Base-by-base conservation (phyloP, 2,113 vertebrate genomes). In the Petrocephalus microphthalmus region DNA sequence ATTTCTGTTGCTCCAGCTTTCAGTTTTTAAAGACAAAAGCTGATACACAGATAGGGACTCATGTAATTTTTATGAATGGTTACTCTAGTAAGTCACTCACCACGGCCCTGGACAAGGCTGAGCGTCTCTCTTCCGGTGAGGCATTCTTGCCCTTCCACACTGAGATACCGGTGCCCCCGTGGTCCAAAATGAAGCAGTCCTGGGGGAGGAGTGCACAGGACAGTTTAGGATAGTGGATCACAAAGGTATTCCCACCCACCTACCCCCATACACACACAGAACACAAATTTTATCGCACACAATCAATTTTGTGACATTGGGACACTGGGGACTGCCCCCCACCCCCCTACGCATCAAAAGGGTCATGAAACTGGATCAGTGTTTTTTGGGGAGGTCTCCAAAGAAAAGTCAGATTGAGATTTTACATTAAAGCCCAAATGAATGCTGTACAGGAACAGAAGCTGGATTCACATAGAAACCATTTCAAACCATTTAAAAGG, bases 121-220 rank as follows among this genome's bases (percentile, higher is more conserved):
- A 94, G 60, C 91, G 94, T 29, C 95, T 95, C 92, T 98, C 97
- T 29, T 95, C 94, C 4, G 89, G 89, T 86, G 94, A 96, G 84
- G 97, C 95, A 1, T 93, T 90, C 89, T 96, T 97, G 86, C 97
- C 97, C 93, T 97, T 97, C 97, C 97, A 98, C 88, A 97, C 96
- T 4, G 96, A 96, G 91, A 98, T 95, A 90, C 94, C 95, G 56
- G 93, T 95, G 84, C 97, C 97, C 3, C 94, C 94, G 90, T 97
- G 94, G 92, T 98, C 97, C 90, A 95, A 91, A 87, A 98, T 97
- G 90, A 96, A 97, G 90, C 97, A 97, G 88, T 98, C 97, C 97
- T 98, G 92, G 89, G 53, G 83, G 20, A 10, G 87, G 89, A 87
- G 0, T 7, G 0, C 51, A 84, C 87, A 5, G 90, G 11, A 85